phyloP scores from a whole-genome alignment of 1,140 invertebrate species.

The Microplitis demolitor region DNA sequence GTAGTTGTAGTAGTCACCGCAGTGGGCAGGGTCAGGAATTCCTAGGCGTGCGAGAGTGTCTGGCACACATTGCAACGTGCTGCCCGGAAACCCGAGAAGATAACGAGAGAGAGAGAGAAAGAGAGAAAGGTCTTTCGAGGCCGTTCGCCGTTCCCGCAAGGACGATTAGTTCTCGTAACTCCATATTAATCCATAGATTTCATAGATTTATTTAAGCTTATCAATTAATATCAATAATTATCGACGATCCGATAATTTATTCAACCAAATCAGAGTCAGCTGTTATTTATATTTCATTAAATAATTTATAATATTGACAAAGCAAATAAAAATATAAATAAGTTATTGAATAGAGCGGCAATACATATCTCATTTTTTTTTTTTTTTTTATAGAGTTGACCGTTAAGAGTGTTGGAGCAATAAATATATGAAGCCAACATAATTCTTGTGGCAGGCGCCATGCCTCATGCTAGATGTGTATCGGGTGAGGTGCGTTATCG shows the following conservation, averaged over 20 bases:
- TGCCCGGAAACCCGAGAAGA: neutral
- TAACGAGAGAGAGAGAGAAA: conserved; percentile 24
- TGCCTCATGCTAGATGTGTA: conserved; percentile 51
- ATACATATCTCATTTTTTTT: neutral
- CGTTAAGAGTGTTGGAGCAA: conserved; percentile 28
- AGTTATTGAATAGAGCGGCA: conserved; percentile 20
- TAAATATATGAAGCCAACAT: conserved; percentile 41
- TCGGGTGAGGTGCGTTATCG: conserved; percentile 42
- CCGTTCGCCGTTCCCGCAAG: conserved; percentile 32
- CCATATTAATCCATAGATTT: no score
- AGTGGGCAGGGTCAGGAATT: conserved; percentile 55
- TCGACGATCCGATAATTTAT: no score
- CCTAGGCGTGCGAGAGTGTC: conserved; percentile 44
- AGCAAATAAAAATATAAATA: neutral
- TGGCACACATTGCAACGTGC: conserved; percentile 40
- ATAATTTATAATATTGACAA: neutral
- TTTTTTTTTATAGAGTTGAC: conserved; percentile 21
- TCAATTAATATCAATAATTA: no score
- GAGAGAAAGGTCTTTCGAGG: conserved; percentile 46
- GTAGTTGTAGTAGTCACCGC: conserved; percentile 34
- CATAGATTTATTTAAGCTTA: no score
- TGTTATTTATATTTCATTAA: no score
- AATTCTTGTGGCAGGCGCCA: conserved; percentile 41
- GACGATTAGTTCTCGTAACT: conserved; percentile 20
- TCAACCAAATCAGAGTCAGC: no score